Percentiles rank a stretch among this genome's conserved stretches.
Conservation (phyloP, 2,888 invertebrate species). For the Clitarchus hookeri region DNA sequence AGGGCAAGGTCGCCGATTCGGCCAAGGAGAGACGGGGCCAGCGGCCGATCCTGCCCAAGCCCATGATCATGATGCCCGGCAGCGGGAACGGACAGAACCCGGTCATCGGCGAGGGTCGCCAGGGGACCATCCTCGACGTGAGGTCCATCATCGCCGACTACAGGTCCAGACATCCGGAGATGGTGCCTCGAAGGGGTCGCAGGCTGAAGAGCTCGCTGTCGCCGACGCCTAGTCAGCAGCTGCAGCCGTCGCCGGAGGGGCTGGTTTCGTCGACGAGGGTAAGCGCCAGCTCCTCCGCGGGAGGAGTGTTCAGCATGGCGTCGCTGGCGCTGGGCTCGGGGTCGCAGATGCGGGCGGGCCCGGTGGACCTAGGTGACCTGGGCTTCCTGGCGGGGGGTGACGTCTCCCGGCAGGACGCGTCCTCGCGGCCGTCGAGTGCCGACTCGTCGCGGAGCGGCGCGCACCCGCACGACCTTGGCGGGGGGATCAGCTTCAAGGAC, state of each 20-base stretch:
- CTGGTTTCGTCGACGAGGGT: slow-evolving; percentile 39
- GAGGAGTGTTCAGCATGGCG: slow-evolving; percentile 48
- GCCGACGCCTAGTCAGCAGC: slow-evolving; percentile 39
- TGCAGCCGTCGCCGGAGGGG: slow-evolving; percentile 39
- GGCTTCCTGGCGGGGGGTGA: slow-evolving; percentile 34
- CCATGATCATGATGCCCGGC: slow-evolving; percentile 39
- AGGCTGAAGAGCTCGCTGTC: slow-evolving; percentile 43
- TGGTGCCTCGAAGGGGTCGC: slow-evolving; percentile 64
- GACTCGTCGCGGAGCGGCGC: slow-evolving; percentile 59
- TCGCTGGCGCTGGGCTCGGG: slow-evolving; percentile 57
- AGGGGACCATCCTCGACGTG: slow-evolving; percentile 80
- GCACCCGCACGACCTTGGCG: slow-evolving; percentile 34
- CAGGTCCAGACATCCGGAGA: slow-evolving; percentile 74
- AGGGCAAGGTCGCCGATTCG: slow-evolving; percentile 32
- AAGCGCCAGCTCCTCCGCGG: slow-evolving; percentile 32
- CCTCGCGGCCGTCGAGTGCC: slow-evolving; percentile 58
- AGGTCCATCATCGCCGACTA: slow-evolving; percentile 82
- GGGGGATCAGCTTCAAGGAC: slow-evolving; percentile 53
- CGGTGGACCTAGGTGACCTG: slow-evolving; percentile 38
- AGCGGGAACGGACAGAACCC: slow-evolving; percentile 57
- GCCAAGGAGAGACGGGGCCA: slow-evolving; percentile 47
- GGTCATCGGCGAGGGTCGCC: slow-evolving; percentile 68
- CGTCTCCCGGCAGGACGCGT: slow-evolving; percentile 47
- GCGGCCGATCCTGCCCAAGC: slow-evolving; percentile 55
- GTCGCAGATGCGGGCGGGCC: slow-evolving; percentile 51